phyloP scores from a whole-genome alignment of 2,888 invertebrate species.

The Trichacis sp. region DNA sequence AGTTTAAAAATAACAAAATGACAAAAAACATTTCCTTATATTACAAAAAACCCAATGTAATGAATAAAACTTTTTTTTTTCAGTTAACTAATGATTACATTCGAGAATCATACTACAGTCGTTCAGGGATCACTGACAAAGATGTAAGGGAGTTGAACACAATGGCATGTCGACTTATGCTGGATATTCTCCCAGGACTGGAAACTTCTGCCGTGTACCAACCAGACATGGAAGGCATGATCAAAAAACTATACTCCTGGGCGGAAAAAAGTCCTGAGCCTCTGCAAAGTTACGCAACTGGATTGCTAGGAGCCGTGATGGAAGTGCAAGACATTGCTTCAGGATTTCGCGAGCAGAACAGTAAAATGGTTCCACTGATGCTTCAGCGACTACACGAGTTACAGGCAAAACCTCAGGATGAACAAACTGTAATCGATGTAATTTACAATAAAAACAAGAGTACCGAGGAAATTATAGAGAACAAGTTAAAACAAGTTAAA shows the following conservation, averaged over 20 bases:
- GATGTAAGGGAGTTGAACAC: constrained; percentile 86
- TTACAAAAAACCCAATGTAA: neutral
- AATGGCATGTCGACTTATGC: constrained; percentile 88
- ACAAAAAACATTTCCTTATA: neutral
- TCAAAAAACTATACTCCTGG: constrained; percentile 89
- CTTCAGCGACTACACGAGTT: constrained; percentile 84
- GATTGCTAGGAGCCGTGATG: constrained; percentile 94
- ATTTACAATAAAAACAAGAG: constrained; percentile 64
- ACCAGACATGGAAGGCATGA: constrained; percentile 87
- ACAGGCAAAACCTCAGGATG: constrained; percentile 72
- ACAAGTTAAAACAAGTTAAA: constrained; percentile 60
- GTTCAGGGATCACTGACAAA: constrained; percentile 77
- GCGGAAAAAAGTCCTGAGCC: constrained; percentile 90
- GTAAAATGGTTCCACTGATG: constrained; percentile 88
- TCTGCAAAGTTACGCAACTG: constrained; percentile 93
- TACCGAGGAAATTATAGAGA: constrained; percentile 55
- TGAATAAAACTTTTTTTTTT: neutral
- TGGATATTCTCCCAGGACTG: constrained; percentile 94
- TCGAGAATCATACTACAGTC: constrained; percentile 84
- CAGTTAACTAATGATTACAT: constrained; percentile 92
- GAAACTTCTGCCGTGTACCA: constrained; percentile 96
- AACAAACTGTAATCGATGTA: constrained; percentile 52
- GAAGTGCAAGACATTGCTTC: constrained; percentile 96
- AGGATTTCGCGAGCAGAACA: constrained; percentile 88
- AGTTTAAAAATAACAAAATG: neutral